A percentile compares a stretch with the other conserved stretches of the same genome.
Evolutionary conservation across 2,797 vertebrate species (phyloP).

Genomic region (Pseudochirops corinnae): DNA sequence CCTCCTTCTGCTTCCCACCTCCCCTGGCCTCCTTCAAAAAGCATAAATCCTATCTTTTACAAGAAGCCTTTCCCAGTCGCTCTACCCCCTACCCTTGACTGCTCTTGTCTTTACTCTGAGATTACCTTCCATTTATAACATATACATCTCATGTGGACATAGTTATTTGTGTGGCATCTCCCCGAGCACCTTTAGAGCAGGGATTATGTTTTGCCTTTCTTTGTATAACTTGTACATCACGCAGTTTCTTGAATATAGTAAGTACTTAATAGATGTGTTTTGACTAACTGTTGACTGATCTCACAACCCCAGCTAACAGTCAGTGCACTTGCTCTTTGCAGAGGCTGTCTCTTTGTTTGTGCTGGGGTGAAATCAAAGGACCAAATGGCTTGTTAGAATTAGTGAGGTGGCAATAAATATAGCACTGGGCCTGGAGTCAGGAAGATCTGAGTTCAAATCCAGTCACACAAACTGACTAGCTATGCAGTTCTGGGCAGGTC

Average conservation of each 20-base stretch:
- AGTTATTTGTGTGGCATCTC: background rate
- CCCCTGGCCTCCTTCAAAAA: background rate
- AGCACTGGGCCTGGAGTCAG: background rate
- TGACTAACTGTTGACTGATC: background rate
- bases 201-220: background rate
- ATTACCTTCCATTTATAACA: background rate
- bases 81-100: background rate
- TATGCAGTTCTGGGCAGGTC: background rate
- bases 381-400: background rate
- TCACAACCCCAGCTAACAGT: background rate
- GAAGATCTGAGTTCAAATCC: background rate
- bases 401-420: background rate
- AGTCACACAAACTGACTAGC: background rate
- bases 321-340: background rate
- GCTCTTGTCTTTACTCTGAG: background rate
- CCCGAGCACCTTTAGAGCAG: background rate
- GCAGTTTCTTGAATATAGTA: background rate
- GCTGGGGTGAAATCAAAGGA: background rate
- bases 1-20: background rate
- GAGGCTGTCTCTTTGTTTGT: background rate
- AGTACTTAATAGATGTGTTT: background rate
- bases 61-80: background rate
- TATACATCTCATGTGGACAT: background rate
- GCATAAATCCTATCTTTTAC: background rate
- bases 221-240: background rate